Evolutionary conservation across 2,888 invertebrate species (phyloP), one percentile per base, ranked within the genome.

Genomic region (Xanthia togata): DNA sequence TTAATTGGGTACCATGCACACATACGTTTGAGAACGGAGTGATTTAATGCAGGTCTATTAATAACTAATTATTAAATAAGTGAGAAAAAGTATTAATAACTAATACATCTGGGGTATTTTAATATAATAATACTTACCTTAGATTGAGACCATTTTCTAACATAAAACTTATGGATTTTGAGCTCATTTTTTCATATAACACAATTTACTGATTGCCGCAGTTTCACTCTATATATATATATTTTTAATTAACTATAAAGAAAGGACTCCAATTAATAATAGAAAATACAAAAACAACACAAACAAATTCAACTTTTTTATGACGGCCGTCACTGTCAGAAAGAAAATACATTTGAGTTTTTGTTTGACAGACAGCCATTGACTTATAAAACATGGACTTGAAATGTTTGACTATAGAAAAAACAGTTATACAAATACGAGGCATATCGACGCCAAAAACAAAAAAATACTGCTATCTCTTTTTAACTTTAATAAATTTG

Each of bases 121-220:
- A 20, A 5, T 44, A 38, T 38, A 73, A 2, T 35, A 38, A 55
- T 60, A 83, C 86, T 70, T 82, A 95, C 96, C 91, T 91, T 78
- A 96, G 41, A 86, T 95, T 93, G 65, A 96, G 90, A 12, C 93
- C 95, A 84, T 91, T 92, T 83, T 96, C 95, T 76, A 96, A 82
- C 67, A 92, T 90, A 70, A 95, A 82, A 57, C 83, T 89, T 78
- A 91, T 80, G 47, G 87, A 82, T 73, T 88, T 83, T 20, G 78
- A 73, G 55, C 86, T 76, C 92, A 93, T 93, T 87, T 81, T n/a
- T 57, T 17, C 76, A 0, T 38, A 31, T 55, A n/a, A 47, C 17
- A 31, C 31, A 23, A 47, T 31, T 65, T 11, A 8, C 23, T 47
- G 14, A 44, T 44, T 41, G 38, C 20, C 12, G 5, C 20, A 20